Percentiles rank a stretch among this genome's conserved stretches.
Conservation (phyloP, 2,113 vertebrate genomes). For the Picathartes gymnocephalus region DNA sequence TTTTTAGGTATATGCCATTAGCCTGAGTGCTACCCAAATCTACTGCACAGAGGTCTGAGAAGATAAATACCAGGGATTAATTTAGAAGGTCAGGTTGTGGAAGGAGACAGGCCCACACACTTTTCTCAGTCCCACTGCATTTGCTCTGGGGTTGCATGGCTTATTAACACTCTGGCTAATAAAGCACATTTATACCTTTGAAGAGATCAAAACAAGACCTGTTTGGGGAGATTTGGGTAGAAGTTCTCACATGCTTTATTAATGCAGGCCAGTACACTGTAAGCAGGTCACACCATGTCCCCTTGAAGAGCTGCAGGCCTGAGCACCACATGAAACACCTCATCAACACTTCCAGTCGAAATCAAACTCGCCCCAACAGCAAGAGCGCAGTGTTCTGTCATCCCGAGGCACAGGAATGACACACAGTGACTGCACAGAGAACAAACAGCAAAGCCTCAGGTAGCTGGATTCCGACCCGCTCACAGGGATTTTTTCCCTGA, state of each 20-base stretch:
- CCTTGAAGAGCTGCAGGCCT: background rate
- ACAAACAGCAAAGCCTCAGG: background rate
- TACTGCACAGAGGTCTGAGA: background rate
- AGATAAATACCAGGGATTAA: background rate
- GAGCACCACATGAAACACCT: background rate
- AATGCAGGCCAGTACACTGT: background rate
- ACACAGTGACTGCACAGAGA: background rate
- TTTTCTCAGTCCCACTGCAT: background rate
- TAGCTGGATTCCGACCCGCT: background rate
- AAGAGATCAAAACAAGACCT: background rate
- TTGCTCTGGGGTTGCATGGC: background rate
- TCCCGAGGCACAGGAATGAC: background rate
- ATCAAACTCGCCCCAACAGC: background rate
- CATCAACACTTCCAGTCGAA: background rate
- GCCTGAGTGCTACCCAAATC: background rate
- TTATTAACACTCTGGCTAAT: background rate
- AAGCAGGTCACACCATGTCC: background rate
- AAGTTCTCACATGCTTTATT: background rate
- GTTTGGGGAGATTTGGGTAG: background rate
- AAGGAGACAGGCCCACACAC: background rate
- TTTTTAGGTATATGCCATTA: background rate
- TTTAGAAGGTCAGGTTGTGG: background rate
- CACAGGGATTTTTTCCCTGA: background rate
- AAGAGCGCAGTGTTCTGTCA: background rate
- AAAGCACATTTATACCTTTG: background rate